Base-by-base conservation (phyloP, 2,888 invertebrate species). In the Syrphus vitripennis region DNA sequence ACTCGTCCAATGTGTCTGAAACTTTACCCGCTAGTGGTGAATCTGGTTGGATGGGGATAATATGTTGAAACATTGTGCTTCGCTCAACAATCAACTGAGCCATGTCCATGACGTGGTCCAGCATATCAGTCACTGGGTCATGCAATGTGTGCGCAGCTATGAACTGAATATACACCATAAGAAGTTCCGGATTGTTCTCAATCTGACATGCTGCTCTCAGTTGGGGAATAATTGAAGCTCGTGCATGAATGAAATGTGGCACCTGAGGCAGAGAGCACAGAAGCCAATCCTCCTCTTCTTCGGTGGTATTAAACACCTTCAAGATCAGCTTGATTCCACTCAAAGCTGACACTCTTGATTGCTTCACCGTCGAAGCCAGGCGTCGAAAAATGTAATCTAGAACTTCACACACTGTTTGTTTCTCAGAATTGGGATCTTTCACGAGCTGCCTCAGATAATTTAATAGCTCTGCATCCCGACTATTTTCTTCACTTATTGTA, bases 51-150 rank as follows among this genome's bases (percentile, higher is more conserved):
- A 94, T 92, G 1, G 94, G 96, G 69, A 97, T 93, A 87, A 98
- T 96, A 87, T 96, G 96, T 61, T 95, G 95, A 89, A 97, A 96
- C 89, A 98, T 96, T 7, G 97, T 96, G 87, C 96, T 96, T 19
- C 98, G 94, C 92, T 98, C 98, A 76, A 98, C 98, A 84, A 98
- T 96, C 88, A 98, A 93, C 88, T 98, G 97, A 12, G 97, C 97
- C 91, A 98, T 95, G 91, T 98, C 98, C 93, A 95, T 94, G 0
- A 94, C 95, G 63, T 96, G 93, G 88, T 96, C 96, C 55, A 95
- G 93, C 89, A 96, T 93, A 83, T 96, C 95, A 0, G 94, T 94
- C 1, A 96, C 93, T 3, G 95, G 93, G 90, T 95, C 95, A 76
- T 95, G 94, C 24, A 93, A 91, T 0, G 96, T 96, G 91, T 97